Conservation (phyloP, 2,797 vertebrate genomes). For the Triplophysa bombifrons region DNA sequence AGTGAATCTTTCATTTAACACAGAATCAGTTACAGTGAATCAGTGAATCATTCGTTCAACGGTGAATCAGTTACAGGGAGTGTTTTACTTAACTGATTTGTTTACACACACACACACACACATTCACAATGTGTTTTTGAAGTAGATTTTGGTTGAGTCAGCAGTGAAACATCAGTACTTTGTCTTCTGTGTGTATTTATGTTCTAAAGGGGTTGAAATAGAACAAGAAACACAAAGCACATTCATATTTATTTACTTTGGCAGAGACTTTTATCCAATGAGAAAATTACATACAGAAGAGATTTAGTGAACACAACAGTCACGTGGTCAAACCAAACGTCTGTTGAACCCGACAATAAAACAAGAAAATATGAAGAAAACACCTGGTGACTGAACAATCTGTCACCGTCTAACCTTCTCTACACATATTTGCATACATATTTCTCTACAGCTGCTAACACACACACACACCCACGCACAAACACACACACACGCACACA, state of each 20-base stretch:
- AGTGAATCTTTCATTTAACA: too few species aligned
- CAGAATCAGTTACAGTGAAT: too few species aligned
- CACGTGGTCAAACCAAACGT: neutral
- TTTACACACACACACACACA: too few species aligned
- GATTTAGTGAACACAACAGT: neutral
- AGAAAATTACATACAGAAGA: neutral
- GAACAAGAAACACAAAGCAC: neutral
- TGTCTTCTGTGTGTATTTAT: too few species aligned
- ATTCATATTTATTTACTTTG: neutral
- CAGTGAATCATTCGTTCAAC: too few species aligned
- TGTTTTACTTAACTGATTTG: too few species aligned
- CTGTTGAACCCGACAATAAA: neutral
- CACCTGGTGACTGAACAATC: neutral
- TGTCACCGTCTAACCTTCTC: neutral
- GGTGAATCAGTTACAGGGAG: too few species aligned
- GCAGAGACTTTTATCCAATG: neutral
- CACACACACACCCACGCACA: too few species aligned
- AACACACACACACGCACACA: slow-evolving; percentile 10
- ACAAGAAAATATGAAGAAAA: neutral
- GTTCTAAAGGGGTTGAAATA: neutral
- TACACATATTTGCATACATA: too few species aligned
- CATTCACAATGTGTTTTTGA: too few species aligned
- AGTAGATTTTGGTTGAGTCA: neutral
- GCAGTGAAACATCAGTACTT: neutral
- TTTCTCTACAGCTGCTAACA: too few species aligned